Conservation (phyloP, 1,140 invertebrate genomes). For the Zaprionus ornatus region DNA sequence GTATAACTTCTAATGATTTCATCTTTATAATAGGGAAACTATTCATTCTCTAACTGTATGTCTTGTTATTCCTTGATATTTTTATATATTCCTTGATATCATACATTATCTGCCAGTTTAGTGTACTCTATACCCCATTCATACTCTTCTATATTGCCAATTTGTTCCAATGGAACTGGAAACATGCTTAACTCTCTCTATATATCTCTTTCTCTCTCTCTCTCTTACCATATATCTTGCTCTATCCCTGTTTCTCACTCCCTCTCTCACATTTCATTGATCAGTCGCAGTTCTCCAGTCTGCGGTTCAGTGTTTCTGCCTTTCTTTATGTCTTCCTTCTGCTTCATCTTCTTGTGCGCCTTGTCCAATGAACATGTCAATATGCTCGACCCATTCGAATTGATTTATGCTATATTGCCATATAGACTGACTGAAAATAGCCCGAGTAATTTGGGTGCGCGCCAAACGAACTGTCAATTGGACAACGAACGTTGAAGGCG, state of each 20-base stretch:
- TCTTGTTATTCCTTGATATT: too few species aligned
- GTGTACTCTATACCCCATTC: too few species aligned
- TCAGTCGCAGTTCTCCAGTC: not conserved
- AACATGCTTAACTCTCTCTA: too few species aligned
- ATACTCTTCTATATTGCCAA: not conserved
- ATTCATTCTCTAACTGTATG: too few species aligned
- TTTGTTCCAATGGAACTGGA: not conserved
- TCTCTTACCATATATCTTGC: not conserved
- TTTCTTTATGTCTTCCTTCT: not conserved
- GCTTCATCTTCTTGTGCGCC: not conserved
- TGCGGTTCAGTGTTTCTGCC: not conserved
- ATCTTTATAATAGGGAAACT: too few species aligned
- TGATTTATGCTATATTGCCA: conserved; percentile 17
- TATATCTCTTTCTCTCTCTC: not conserved
- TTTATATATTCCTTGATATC: too few species aligned
- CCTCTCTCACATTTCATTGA: not conserved
- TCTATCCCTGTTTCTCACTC: not conserved
- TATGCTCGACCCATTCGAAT: conserved; percentile 15
- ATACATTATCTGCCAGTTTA: too few species aligned
- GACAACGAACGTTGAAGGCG: conserved; percentile 5
- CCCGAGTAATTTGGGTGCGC: conserved; percentile 4
- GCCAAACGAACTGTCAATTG: conserved; percentile 18
- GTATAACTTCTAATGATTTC: too few species aligned
- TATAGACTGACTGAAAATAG: not conserved
- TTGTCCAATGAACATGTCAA: conserved; percentile 3